Base-by-base conservation (phyloP, 2,888 invertebrate species). In the Eilema caniola region DNA sequence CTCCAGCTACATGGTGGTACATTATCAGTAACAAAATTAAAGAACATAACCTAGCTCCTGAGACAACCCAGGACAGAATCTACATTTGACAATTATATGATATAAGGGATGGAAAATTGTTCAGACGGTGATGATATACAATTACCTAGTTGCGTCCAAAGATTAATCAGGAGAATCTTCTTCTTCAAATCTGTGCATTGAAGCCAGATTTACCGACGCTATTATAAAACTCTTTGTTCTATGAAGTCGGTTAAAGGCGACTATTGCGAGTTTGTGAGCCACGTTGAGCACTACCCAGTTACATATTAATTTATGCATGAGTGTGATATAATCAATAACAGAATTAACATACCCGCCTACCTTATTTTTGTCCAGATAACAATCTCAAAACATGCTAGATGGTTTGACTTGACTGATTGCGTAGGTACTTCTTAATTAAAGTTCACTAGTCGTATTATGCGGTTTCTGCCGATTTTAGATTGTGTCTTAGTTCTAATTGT, bases 291-390 rank as follows among this genome's bases (percentile, higher is more conserved):
- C 7, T 53, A n/a, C 53, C n/a, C 20, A n/a, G n/a, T 53, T 53
- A 53, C 53, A 53, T 53, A 53, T 53, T n/a, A 53, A 53, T 53
- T 53, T n/a, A 53, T 53, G 10, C 23, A 25, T 56, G 64, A 47
- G 7, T 64, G 12, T 47, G 16, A 64, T 53, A 28, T 47, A 64
- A 64, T 33, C 2, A 33, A 62, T 59, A 33, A 62, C 20, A 37
- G 37, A 12, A 59, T 60, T 28, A 8, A 28, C 25, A 60, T 20
- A 53, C 20, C 3, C 53, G 10, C 8, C n/a, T n/a, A 53, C 53
- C n/a, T n/a, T n/a, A n/a, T 53, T 53, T 53, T 10, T 53, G 53
- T 53, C 4, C 1, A n/a, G 53, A 53, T 47, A 53, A n/a, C 20
- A 23, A 62, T 62, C 33, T 62, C 8, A 47, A 62, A n/a, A 62